These are phyloP conservation scores for Clarias fuscus DNA, from an alignment of 2,797 vertebrate genomes.

Conservation along the genomic window DNA sequence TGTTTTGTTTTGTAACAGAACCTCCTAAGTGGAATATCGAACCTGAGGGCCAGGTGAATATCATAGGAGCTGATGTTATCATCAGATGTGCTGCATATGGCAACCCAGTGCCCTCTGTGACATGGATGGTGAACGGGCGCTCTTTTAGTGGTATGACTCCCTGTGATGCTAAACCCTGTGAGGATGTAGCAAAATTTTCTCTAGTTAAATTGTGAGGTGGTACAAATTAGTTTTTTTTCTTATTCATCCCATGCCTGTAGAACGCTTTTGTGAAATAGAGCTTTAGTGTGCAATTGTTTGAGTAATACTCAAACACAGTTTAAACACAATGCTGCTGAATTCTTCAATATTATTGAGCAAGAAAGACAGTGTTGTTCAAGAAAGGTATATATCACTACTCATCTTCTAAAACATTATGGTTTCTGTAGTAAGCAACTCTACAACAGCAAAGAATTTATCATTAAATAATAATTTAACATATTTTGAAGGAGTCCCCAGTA, in stretches of 20 bases:
- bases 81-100: conserved; percentile 85
- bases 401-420: neutral
- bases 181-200: neutral
- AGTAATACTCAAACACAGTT: neutral
- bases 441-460: neutral
- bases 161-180: neutral
- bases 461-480: neutral
- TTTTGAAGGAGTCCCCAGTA: neutral
- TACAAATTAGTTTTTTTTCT: neutral
- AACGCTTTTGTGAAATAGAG: neutral
- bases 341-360: neutral
- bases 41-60: conserved; percentile 82
- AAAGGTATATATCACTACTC: neutral
- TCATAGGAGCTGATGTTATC: conserved; percentile 77
- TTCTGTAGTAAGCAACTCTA: neutral
- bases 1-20: conserved; percentile 69
- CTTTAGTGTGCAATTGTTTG: neutral
- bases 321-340: neutral
- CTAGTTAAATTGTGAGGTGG: neutral
- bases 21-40: conserved; percentile 85
- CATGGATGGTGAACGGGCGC: conserved; percentile 85
- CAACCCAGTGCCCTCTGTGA: conserved; percentile 77
- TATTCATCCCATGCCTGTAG: neutral
- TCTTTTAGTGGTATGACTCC: conserved; percentile 78
- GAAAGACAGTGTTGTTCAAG: neutral